These are phyloP conservation scores for Aromia moschata DNA, from an alignment of 2,888 invertebrate species.

Conservation along the genomic window DNA sequence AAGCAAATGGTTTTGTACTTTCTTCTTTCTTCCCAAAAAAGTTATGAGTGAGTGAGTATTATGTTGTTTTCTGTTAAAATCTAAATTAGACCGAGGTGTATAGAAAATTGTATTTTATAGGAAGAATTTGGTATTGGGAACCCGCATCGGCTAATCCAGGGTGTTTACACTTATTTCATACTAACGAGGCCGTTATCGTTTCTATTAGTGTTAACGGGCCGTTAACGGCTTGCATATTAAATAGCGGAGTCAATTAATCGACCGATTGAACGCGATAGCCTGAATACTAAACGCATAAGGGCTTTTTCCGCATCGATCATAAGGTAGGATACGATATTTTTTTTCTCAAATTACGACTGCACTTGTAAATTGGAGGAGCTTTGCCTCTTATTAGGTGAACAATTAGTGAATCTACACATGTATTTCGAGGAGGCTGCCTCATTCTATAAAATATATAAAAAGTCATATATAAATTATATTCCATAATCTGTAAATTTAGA, in stretches of 20 bases:
- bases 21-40: too few species aligned
- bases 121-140: not conserved
- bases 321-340: constrained; percentile 17
- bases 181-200: constrained; percentile 36
- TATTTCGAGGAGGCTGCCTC: too few species aligned
- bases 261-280: constrained; percentile 31
- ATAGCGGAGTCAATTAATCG: constrained; percentile 35
- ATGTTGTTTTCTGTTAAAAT: not conserved
- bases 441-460: too few species aligned
- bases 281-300: constrained; percentile 34
- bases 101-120: not conserved
- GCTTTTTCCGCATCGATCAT: constrained; percentile 36
- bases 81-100: not conserved
- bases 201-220: constrained; percentile 41
- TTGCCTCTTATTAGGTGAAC: too few species aligned
- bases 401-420: too few species aligned
- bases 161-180: constrained; percentile 14
- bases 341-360: constrained; percentile 22
- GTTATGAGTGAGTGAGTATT: too few species aligned
- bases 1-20: too few species aligned
- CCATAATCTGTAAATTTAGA: too few species aligned
- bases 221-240: constrained; percentile 35
- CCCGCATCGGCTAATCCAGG: not conserved
- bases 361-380: too few species aligned
- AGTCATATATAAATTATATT: too few species aligned